Evolutionary conservation across 2,888 invertebrate genomes (phyloP).

Genomic region (Phengaris alcon): DNA sequence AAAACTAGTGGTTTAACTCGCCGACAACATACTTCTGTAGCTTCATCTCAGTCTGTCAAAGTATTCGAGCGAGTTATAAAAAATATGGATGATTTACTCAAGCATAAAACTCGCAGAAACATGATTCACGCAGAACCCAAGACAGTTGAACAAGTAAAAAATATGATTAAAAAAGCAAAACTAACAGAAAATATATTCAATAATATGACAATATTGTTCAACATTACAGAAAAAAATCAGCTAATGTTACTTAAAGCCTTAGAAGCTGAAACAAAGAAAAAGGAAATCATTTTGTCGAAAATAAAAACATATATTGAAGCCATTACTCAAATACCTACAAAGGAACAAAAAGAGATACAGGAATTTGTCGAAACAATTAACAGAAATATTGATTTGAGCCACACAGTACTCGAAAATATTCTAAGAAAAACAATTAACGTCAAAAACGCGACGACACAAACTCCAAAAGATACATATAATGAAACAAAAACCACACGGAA

Average conservation of each 20-base stretch:
- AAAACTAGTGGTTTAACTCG: conserved; percentile 43
- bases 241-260: conserved; percentile 56
- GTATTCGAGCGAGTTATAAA: conserved; percentile 63
- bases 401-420: conserved; percentile 47
- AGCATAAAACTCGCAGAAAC: conserved; percentile 47
- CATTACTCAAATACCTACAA: conserved; percentile 41
- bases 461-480: conserved; percentile 9
- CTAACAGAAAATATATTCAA: conserved; percentile 52
- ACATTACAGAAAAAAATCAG: conserved; percentile 51
- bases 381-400: conserved; percentile 48
- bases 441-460: conserved; percentile 28
- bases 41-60: conserved; percentile 54
- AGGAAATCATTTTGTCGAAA: conserved; percentile 47
- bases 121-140: conserved; percentile 41
- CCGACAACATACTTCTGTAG: conserved; percentile 42
- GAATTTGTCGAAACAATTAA: conserved; percentile 53
- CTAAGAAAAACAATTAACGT: conserved; percentile 33
- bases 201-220: conserved; percentile 45
- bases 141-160: conserved; percentile 50
- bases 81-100: conserved; percentile 47
- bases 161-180: conserved; percentile 49
- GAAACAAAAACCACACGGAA: conserved; percentile 28
- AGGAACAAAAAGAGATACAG: conserved; percentile 45
- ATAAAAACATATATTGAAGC: conserved; percentile 45
- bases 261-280: conserved; percentile 48